Base-by-base conservation (phyloP, 2,113 vertebrate species). In the Ifrita kowaldi region DNA sequence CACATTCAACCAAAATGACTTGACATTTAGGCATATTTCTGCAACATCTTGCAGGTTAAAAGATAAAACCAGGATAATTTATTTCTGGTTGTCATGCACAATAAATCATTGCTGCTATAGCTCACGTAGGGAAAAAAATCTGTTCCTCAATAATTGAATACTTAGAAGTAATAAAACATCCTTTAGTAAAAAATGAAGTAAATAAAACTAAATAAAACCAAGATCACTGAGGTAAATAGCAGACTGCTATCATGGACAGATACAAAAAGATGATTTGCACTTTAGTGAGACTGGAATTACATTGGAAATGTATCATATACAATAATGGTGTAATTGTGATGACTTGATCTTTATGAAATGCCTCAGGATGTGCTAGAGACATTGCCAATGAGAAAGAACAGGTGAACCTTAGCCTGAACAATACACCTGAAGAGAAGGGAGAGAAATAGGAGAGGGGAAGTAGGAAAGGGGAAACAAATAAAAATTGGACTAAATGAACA, bases 11-110 rank as follows among this genome's bases (percentile, higher is more conserved):
- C 32, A 74, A 80, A 87, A 53, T 52, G 39, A 17, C n/a, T 82
- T 95, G 91, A 62, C 75, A 95, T 76, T 95, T 96, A 79, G 78
- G 57, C 18, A 56, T 82, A 76, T 85, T 81, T 46, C 67, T 83
- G 44, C 39, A 92, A 53, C 57, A 68, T 50, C 42, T 62, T 74
- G 49, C 32, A 88, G 89, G 86, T 91, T 71, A 90, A 70, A 96
- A 77, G 39, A 49, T 64, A 87, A 89, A 90, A 82, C 2, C 26
- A 67, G 62, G 67, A 59, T 82, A 47, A 92, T 88, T 86, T 93
- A 47, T 83, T 95, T 93, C 57, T 92, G 30, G 26, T 35, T 91
- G 62, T 88, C 83, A 92, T 52, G 67, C 9, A 23, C 11, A 53
- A 69, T 70, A 83, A 65, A 86, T 84, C 49, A 52, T 63, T 55